These are phyloP conservation scores for Zosterops hypoxanthus DNA, from an alignment of 2,113 vertebrate species.

Conservation along the genomic window DNA sequence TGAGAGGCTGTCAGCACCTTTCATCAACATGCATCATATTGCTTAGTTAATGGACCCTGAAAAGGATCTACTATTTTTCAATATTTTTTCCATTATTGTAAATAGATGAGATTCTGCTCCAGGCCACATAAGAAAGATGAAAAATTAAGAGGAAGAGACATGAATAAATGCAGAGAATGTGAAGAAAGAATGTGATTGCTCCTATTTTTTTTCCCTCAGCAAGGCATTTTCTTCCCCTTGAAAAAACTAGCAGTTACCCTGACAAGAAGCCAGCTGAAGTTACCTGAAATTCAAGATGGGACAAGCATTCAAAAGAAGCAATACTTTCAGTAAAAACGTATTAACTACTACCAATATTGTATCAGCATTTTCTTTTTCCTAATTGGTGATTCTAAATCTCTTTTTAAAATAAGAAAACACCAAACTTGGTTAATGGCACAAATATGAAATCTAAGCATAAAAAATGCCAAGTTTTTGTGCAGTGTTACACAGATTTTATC, in stretches of 20 bases:
- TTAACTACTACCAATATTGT: neutral
- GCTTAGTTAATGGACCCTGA: conserved; percentile 27
- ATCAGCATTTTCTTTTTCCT: neutral
- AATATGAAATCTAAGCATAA: neutral
- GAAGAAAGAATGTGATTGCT: neutral
- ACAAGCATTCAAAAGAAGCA: neutral
- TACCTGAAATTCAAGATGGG: neutral
- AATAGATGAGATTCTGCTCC: conserved; percentile 59
- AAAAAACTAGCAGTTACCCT: neutral
- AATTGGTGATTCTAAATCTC: neutral
- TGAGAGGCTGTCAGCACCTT: neutral
- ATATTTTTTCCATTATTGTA: conserved; percentile 55
- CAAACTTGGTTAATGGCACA: neutral
- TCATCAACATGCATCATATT: conserved; percentile 28
- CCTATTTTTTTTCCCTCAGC: neutral
- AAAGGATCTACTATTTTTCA: conserved; percentile 52
- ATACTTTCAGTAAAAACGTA: neutral
- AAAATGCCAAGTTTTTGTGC: neutral
- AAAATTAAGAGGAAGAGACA: conserved; percentile 47
- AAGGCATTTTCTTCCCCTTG: neutral
- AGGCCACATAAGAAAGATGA: conserved; percentile 44
- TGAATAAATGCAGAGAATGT: neutral
- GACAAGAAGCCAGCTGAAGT: neutral
- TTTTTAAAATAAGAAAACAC: neutral
- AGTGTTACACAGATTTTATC: neutral